Conservation (phyloP, 2,888 invertebrate genomes). For the Autographa pulchrina region DNA sequence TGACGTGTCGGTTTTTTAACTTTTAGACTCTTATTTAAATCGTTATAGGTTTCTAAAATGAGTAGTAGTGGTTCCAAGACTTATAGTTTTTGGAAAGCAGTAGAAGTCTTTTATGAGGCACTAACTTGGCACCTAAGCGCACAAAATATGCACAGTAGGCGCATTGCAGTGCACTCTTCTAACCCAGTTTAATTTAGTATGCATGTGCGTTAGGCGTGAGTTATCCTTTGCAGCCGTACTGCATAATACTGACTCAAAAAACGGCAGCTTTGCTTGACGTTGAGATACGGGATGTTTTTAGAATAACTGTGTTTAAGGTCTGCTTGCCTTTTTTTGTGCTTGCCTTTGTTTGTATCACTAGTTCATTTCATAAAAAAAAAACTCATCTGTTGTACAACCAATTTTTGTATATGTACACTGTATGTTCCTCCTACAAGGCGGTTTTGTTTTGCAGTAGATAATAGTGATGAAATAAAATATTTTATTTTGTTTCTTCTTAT, state of each 20-base stretch:
- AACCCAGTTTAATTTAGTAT: constrained; percentile 33
- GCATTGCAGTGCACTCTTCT: constrained; percentile 33
- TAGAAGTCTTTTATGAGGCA: not conserved
- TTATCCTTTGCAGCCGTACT: constrained; percentile 7
- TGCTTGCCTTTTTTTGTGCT: not conserved
- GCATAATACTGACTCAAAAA: not conserved
- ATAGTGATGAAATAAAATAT: too few species aligned
- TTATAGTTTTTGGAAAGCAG: too few species aligned
- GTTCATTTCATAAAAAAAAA: not conserved
- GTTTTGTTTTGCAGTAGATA: too few species aligned
- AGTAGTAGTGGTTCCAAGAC: too few species aligned
- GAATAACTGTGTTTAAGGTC: not conserved
- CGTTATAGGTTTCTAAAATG: too few species aligned
- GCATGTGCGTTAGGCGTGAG: constrained; percentile 13
- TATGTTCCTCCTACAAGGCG: too few species aligned
- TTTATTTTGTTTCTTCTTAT: too few species aligned
- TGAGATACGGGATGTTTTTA: not conserved
- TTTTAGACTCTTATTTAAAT: too few species aligned
- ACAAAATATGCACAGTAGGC: constrained; percentile 31
- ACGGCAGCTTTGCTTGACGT: not conserved
- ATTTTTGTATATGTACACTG: too few species aligned
- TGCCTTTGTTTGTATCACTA: not conserved
- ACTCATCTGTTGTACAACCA: too few species aligned
- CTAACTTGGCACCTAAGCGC: not conserved
- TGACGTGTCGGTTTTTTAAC: too few species aligned